Evolutionary conservation across 2,113 vertebrate species (phyloP).

Genomic region (Phyllostomus hastatus): DNA sequence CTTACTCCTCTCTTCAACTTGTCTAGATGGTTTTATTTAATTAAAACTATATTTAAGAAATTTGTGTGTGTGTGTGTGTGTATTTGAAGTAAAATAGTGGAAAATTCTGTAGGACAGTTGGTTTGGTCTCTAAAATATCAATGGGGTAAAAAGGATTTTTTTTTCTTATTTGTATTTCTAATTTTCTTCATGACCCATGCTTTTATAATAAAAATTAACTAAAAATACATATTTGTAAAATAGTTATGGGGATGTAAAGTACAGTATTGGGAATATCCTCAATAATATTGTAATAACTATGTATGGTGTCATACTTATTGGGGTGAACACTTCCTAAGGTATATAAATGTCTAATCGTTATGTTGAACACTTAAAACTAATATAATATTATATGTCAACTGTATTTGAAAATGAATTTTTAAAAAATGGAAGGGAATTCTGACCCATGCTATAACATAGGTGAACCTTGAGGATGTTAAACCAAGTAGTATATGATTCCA

Average conservation of each 20-base stretch:
- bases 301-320: neutral
- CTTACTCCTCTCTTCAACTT: neutral
- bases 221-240: neutral
- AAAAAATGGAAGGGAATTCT: neutral
- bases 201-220: neutral
- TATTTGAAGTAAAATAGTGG: slow-evolving; percentile 7
- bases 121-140: neutral
- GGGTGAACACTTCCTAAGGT: neutral
- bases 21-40: neutral
- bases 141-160: neutral
- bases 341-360: neutral
- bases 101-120: neutral
- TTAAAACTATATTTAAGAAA: neutral
- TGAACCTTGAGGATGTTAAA: neutral
- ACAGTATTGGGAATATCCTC: neutral
- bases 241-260: neutral
- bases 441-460: neutral
- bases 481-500: neutral
- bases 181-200: neutral
- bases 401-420: neutral
- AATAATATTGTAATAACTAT: neutral
- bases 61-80: neutral
- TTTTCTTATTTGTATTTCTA: too few species aligned
- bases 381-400: neutral
- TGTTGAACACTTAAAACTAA: neutral